Conservation (phyloP, 2,888 invertebrate species). For the Anoncus sp. region DNA sequence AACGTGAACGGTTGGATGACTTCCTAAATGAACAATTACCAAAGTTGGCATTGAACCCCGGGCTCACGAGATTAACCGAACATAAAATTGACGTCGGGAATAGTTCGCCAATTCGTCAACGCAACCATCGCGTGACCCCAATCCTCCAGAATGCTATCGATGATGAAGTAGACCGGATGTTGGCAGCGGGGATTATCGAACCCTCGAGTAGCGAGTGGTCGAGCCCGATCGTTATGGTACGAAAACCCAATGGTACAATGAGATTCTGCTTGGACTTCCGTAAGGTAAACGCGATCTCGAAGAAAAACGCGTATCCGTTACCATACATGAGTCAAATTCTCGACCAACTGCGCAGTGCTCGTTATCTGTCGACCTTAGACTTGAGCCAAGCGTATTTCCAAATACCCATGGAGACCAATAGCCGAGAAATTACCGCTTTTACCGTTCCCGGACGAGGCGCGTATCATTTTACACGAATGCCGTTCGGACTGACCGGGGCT, state of each 20-base stretch:
- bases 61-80: neutral
- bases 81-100: conserved; percentile 1
- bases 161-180: conserved; percentile 5
- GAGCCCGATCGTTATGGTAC: no score
- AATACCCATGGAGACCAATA: neutral
- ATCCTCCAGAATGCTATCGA: neutral
- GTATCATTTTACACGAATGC: conserved; percentile 16
- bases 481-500: neutral
- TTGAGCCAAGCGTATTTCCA: no score
- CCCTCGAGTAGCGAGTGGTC: neutral
- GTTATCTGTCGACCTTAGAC: conserved; percentile 3
- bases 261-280: conserved; percentile 32
- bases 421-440: conserved; percentile 6
- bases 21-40: no score
- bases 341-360: conserved; percentile 63
- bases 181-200: neutral
- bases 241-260: conserved; percentile 8
- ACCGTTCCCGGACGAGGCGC: neutral
- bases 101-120: neutral
- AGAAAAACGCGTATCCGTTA: conserved; percentile 53
- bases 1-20: neutral
- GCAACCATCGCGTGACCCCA: neutral
- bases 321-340: conserved; percentile 65
- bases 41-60: neutral
- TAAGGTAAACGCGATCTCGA: conserved; percentile 59